Percentiles rank a stretch among this genome's conserved stretches.
These are phyloP conservation scores for Catamblyrhynchus diadema DNA, from an alignment of 2,797 vertebrate species.

Conservation along the genomic window DNA sequence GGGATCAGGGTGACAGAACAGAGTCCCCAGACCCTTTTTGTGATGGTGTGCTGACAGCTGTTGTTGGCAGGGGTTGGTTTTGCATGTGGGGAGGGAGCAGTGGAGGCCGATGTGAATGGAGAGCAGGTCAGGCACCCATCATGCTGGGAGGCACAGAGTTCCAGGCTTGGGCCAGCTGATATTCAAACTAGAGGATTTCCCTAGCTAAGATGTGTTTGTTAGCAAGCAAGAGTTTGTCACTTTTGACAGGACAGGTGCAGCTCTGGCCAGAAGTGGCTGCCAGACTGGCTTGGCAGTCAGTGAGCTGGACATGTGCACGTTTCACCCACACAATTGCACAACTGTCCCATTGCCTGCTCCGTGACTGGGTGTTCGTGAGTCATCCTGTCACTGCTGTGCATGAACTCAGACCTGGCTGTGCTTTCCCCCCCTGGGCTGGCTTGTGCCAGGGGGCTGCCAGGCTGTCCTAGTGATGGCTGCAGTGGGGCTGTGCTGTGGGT, in stretches of 20 bases:
- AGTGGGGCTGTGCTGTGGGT: neutral
- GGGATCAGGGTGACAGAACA: neutral
- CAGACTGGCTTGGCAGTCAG: neutral
- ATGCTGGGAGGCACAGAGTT: neutral
- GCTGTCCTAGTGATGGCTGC: neutral
- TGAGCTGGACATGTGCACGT: fast-evolving
- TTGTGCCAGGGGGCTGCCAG: fast-evolving
- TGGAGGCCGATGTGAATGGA: fast-evolving
- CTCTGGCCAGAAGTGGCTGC: neutral
- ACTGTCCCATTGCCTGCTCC: neutral
- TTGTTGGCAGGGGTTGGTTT: neutral
- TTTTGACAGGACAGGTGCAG: neutral
- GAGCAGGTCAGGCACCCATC: neutral
- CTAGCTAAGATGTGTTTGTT: neutral
- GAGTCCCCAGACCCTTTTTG: neutral
- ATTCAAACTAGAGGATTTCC: neutral
- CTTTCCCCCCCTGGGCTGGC: neutral
- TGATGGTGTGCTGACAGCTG: neutral
- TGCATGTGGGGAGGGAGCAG: neutral
- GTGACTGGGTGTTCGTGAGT: fast-evolving
- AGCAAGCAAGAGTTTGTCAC: neutral
- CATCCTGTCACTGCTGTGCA: neutral
- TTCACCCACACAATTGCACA: neutral
- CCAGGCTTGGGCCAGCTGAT: neutral
- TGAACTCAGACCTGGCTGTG: fast-evolving